A percentile compares a stretch with the other conserved stretches of the same genome.
Evolutionary conservation across 92 coral and sea anemone genomes (phyloP).

Genomic region (Pocillopora meandrina): DNA sequence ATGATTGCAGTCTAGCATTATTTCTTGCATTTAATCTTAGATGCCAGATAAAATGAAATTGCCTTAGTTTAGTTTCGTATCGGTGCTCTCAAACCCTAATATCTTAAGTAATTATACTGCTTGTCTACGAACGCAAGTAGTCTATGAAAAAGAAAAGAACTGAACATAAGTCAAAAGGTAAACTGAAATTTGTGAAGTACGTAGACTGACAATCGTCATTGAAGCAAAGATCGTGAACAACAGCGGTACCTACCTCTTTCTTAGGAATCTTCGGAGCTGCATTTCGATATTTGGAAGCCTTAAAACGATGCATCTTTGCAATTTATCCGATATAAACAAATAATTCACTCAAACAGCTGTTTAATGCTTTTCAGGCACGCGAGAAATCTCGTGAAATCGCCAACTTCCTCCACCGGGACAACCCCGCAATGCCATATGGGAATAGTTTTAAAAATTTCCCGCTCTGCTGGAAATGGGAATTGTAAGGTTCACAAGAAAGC

Average conservation of each 20-base stretch:
- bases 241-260: conserved; percentile 59
- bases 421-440: conserved; percentile 20
- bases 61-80: too few species aligned
- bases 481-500: too few species aligned
- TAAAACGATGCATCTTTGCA: conserved; percentile 75
- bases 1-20: too few species aligned
- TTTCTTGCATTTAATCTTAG: too few species aligned
- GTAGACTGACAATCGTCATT: background rate
- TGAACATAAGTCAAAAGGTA: background rate
- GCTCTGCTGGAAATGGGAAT: too few species aligned
- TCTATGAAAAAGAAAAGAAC: too few species aligned
- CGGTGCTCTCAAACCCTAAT: too few species aligned
- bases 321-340: background rate
- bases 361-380: background rate
- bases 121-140: too few species aligned
- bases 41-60: too few species aligned
- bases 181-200: background rate
- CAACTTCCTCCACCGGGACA: conserved; percentile 3
- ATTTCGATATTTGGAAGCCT: conserved; percentile 82
- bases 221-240: background rate
- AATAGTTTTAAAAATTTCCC: background rate
- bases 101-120: too few species aligned
- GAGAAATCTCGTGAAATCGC: background rate
- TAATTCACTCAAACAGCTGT: background rate
- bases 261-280: conserved; percentile 79